Base-by-base conservation (phyloP, 2,888 invertebrate species). In the Ischnus inquisitorius region DNA sequence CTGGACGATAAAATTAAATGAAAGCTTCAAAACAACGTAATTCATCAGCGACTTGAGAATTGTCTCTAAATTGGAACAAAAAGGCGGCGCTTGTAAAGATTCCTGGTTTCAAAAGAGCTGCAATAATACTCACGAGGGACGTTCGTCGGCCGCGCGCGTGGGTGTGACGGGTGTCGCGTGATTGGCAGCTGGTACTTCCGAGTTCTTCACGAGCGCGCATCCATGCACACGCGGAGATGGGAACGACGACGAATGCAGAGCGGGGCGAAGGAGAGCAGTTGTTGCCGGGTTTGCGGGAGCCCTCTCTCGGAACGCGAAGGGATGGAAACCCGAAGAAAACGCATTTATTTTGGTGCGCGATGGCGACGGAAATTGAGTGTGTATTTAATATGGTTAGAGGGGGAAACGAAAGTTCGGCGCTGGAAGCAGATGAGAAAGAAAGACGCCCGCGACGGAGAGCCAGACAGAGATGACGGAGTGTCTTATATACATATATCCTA, bases 131-230 rank as follows among this genome's bases (percentile, higher is more conserved):
- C 22, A n/a, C 72, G 16, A 16, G 57, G 14, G 25, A n/a, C 12
- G 85, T 88, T 88, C 85, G 87, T 83, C 85, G 88, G 84, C 79
- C 86, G 87, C 84, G 86, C 65, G 74, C 39, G 79, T 62, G 72
- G 67, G 79, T 77, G 75, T 71, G 39, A 57, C 79, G 84, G 72
- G 77, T 79, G 78, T 84, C 77, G 84, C 84, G 88, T 90, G 90
- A 90, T 90, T 90, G 90, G 88, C 90, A 90, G 89, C 84, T 87
- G 86, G 85, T 84, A 86, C 88, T 76, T 85, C 60, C 54, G 65
- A 83, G 82, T 72, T 79, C 79, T 83, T 76, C 67, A 57, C 68
- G 80, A 75, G 69, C 41, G 68, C 51, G 54, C 54, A 54, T 54
- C 34, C 68, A 77, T 77, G 60, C 67, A 16, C 67, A 16, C 62